Evolutionary conservation across 2,797 vertebrate species (phyloP).

Genomic region (Acomys russatus): DNA sequence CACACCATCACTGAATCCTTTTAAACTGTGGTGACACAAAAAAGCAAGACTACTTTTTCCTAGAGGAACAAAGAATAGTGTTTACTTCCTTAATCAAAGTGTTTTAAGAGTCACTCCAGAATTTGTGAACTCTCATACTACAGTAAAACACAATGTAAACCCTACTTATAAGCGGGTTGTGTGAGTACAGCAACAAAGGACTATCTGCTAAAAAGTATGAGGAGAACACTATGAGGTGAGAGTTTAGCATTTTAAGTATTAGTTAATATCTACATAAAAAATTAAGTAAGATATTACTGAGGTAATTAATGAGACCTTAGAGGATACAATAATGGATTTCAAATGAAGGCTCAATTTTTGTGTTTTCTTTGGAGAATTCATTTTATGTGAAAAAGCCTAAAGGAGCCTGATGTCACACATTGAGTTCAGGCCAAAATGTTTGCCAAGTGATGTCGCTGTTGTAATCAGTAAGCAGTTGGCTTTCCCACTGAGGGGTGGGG

Average conservation of each 20-base stretch:
- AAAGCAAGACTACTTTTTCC: slow-evolving; percentile 2
- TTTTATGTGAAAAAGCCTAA: slow-evolving; percentile 90
- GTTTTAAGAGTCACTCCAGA: slow-evolving; percentile 47
- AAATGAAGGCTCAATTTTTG: slow-evolving; percentile 84
- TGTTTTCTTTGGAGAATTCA: slow-evolving; percentile 86
- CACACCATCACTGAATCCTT: neutral
- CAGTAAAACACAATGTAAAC: slow-evolving; percentile 58
- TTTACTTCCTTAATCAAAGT: slow-evolving; percentile 65
- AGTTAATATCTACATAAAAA: slow-evolving; percentile 79
- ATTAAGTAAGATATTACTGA: slow-evolving; percentile 76
- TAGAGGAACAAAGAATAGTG: slow-evolving; percentile 55
- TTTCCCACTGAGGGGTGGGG: slow-evolving; percentile 69
- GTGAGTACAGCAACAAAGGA: slow-evolving; percentile 37
- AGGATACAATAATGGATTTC: slow-evolving; percentile 86
- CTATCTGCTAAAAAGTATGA: slow-evolving; percentile 64
- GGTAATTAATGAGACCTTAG: slow-evolving; percentile 82
- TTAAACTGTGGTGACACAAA: slow-evolving; percentile 56
- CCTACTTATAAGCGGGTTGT: slow-evolving; percentile 1
- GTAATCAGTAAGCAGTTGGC: slow-evolving; percentile 83
- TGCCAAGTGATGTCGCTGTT: slow-evolving; percentile 88
- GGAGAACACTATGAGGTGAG: slow-evolving; percentile 67
- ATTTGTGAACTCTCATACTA: slow-evolving; percentile 8
- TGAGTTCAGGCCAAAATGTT: slow-evolving; percentile 87
- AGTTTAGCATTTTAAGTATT: slow-evolving; percentile 73
- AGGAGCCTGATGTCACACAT: slow-evolving; percentile 89